phyloP scores from a whole-genome alignment of 2,113 vertebrate genomes.

The Irena cyanogastra region DNA sequence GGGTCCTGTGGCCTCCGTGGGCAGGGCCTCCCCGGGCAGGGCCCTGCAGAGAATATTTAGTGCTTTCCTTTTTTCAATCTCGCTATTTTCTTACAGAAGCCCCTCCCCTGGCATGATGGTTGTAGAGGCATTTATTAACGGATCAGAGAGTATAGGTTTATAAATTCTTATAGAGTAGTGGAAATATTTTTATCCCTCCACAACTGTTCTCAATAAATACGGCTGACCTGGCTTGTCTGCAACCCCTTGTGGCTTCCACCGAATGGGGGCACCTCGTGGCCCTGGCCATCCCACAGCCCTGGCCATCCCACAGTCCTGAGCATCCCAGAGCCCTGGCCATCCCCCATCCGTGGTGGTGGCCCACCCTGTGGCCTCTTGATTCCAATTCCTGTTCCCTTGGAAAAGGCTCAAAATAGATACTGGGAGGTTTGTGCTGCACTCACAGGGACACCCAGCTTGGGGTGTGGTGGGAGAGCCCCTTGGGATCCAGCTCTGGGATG shows the following conservation, averaged over 20 bases:
- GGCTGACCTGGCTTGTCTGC: constrained; percentile 23
- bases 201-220: constrained; percentile 47
- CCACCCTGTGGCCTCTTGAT: not conserved
- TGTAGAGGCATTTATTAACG: constrained; percentile 5
- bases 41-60: not conserved
- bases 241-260: rapidly evolving
- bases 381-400: not conserved
- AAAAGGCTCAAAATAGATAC: not conserved
- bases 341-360: no score
- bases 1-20: rapidly evolving
- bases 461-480: not conserved
- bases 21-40: not conserved
- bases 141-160: constrained; percentile 48
- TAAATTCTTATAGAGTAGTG: constrained; percentile 49
- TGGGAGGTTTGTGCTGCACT: not conserved
- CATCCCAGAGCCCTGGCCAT: no score
- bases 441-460: not conserved
- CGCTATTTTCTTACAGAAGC: constrained; percentile 59
- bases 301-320: not conserved
- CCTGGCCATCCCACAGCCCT: not conserved
- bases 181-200: constrained; percentile 68
- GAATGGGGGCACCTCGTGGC: rapidly evolving
- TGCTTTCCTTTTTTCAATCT: constrained; percentile 41
- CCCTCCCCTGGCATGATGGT: not conserved
- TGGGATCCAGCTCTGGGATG: not conserved